Conservation (phyloP, 2,113 vertebrate genomes). For the Chaetodon trifascialis region DNA sequence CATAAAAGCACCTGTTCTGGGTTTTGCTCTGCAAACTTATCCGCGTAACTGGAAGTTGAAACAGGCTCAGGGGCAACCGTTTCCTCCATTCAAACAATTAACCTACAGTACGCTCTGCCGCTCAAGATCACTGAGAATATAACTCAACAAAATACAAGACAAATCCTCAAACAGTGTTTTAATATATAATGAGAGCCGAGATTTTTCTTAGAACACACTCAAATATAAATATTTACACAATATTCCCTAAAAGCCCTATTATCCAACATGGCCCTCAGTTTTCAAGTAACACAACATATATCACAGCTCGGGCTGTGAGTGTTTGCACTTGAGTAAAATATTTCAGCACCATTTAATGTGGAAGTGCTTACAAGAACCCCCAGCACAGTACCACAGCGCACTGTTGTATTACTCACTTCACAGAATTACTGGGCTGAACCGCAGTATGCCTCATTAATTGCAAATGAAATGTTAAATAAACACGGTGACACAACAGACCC, state of each 20-base stretch:
- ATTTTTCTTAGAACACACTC: constrained; percentile 14
- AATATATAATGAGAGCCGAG: constrained; percentile 18
- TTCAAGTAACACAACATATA: constrained; percentile 20
- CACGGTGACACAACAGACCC: constrained; percentile 20
- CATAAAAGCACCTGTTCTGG: neutral
- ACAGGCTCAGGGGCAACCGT: constrained; percentile 4
- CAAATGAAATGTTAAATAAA: constrained; percentile 62
- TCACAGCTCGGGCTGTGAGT: constrained; percentile 9
- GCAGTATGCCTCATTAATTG: constrained; percentile 44
- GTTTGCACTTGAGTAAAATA: constrained; percentile 34
- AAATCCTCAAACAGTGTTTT: constrained; percentile 24
- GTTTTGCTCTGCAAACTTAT: neutral
- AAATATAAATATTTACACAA: constrained; percentile 21
- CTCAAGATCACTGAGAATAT: constrained; percentile 14
- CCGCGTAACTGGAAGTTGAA: neutral
- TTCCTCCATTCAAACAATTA: constrained; percentile 2
- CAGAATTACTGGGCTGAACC: constrained; percentile 18
- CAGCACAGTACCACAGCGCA: constrained; percentile 7
- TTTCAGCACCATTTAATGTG: constrained; percentile 47
- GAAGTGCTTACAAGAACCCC: constrained; percentile 24
- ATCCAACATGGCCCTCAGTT: constrained; percentile 29
- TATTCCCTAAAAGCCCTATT: constrained; percentile 39
- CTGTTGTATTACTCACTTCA: constrained; percentile 13
- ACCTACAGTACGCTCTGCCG: neutral
- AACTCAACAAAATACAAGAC: neutral